These are phyloP conservation scores for Cheilosia vernalis DNA, from an alignment of 2,888 invertebrate genomes.

Conservation along the genomic window DNA sequence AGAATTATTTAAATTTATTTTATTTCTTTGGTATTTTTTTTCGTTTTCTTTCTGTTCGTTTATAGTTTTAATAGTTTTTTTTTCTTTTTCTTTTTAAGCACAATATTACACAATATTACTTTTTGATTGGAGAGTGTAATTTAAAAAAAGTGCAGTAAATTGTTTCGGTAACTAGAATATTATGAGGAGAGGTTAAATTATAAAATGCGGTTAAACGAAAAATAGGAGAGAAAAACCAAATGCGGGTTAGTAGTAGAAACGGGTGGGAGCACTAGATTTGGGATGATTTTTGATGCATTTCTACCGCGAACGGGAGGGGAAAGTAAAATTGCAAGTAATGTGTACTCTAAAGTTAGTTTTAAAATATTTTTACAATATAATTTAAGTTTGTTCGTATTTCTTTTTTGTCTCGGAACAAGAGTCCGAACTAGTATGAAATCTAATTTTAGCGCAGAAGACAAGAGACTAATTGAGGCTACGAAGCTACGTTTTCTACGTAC, in stretches of 20 bases:
- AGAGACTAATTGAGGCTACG: conserved; percentile 28
- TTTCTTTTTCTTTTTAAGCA: conserved; percentile 75
- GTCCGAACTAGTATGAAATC: background rate
- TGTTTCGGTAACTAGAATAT: conserved; percentile 56
- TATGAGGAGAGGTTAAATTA: conserved; percentile 33
- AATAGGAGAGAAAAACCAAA: background rate
- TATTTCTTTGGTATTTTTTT: conserved; percentile 69
- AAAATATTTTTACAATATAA: conserved; percentile 12
- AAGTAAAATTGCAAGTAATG: conserved; percentile 71
- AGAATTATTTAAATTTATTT: conserved; percentile 81
- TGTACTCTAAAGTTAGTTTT: conserved; percentile 60
- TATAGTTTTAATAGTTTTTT: conserved; percentile 40
- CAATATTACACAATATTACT: conserved; percentile 81
- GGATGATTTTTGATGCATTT: conserved; percentile 59
- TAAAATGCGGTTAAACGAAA: conserved; percentile 25
- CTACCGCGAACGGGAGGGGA: conserved; percentile 42
- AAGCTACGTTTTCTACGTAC: background rate
- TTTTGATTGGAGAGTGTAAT: conserved; percentile 81
- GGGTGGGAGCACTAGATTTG: conserved; percentile 40
- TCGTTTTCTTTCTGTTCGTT: conserved; percentile 68
- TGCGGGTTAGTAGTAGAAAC: conserved; percentile 28
- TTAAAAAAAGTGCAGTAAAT: conserved; percentile 67
- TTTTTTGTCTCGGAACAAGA: background rate
- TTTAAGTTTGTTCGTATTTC: background rate
- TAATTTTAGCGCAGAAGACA: conserved; percentile 29